A percentile compares a stretch with the other conserved stretches of the same genome.
phyloP scores from a whole-genome alignment of 1,140 invertebrate genomes.

The Scaptomyza hsui region DNA sequence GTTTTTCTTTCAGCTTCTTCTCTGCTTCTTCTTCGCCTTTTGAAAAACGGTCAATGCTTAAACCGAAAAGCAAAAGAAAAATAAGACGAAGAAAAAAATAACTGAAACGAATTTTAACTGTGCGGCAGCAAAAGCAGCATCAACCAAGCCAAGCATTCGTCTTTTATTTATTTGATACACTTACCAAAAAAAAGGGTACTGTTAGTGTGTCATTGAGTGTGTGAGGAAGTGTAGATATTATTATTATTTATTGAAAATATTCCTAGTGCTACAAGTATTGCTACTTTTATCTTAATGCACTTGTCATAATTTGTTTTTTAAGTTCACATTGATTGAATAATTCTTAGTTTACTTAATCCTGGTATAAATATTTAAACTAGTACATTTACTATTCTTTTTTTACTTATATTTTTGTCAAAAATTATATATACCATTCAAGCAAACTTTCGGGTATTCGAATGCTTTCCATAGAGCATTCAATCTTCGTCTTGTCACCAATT shows the following conservation, averaged over 20 bases:
- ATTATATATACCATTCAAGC: no score
- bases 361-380: no score
- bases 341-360: no score
- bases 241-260: no score
- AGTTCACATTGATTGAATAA: no score
- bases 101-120: constrained; percentile 47
- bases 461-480: not conserved
- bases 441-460: no score
- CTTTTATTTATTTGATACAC: constrained; percentile 11
- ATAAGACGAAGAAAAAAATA: constrained; percentile 1
- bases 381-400: no score
- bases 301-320: no score
- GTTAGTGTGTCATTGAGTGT: not conserved
- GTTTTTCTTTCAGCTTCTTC: constrained; percentile 57
- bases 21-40: not conserved
- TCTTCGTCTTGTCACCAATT: not conserved
- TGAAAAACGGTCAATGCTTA: constrained; percentile 66
- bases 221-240: no score
- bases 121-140: constrained; percentile 2
- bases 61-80: constrained; percentile 36
- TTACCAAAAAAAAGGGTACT: not conserved
- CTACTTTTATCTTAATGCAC: no score
- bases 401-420: no score
- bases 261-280: no score
- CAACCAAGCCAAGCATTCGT: constrained; percentile 29